Evolutionary conservation across 1,140 invertebrate genomes (phyloP).

Genomic region (Oscheius sp.): DNA sequence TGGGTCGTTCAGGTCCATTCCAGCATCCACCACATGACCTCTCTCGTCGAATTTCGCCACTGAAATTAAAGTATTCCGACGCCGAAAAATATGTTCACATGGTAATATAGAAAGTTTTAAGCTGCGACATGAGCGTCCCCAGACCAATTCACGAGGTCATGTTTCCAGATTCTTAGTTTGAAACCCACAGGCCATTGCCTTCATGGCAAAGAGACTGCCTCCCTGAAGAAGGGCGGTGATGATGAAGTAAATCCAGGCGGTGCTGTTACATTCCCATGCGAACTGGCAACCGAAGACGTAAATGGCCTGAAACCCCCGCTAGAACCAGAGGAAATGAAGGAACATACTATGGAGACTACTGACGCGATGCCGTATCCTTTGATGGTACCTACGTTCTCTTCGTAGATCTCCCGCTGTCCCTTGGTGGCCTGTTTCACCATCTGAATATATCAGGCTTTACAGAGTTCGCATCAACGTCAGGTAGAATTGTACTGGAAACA

Average conservation of each 20-base stretch:
- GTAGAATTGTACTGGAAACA: background rate
- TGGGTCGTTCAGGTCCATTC: slow-evolving; percentile 56
- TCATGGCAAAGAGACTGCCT: slow-evolving; percentile 43
- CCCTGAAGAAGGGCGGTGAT: slow-evolving; percentile 24
- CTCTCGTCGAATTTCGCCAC: slow-evolving; percentile 39
- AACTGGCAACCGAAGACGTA: slow-evolving; percentile 28
- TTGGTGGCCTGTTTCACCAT: slow-evolving; percentile 52
- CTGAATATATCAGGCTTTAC: background rate
- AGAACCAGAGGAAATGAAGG: slow-evolving; percentile 34
- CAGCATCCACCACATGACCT: slow-evolving; percentile 58
- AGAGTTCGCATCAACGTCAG: background rate
- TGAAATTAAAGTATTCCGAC: background rate
- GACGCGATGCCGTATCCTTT: slow-evolving; percentile 42
- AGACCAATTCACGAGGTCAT: slow-evolving; percentile 33
- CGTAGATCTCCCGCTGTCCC: slow-evolving; percentile 55
- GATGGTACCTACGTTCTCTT: slow-evolving; percentile 55
- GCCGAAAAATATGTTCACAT: background rate
- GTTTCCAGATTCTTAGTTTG: slow-evolving; percentile 13
- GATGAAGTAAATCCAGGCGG: slow-evolving; percentile 22
- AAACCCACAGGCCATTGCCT: slow-evolving; percentile 36
- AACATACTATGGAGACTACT: slow-evolving; percentile 11
- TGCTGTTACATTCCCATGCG: slow-evolving; percentile 2
- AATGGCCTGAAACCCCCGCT: slow-evolving; percentile 33
- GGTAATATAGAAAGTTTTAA: background rate
- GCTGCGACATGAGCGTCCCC: background rate